Evolutionary conservation across 2,113 vertebrate genomes (phyloP).

Genomic region (Atractosteus spatula): DNA sequence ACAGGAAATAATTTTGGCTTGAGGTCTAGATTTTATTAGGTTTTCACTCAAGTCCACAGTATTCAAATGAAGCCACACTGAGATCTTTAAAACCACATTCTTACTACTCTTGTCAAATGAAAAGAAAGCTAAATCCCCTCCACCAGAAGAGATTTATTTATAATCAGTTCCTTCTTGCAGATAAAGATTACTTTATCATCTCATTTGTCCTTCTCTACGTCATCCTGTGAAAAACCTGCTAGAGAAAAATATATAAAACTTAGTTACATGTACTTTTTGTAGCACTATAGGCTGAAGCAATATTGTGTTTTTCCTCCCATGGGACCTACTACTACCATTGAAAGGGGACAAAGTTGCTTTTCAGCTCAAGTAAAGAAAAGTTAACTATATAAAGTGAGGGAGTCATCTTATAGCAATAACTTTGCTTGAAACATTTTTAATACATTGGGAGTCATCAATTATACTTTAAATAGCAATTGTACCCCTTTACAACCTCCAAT

Average conservation of each 20-base stretch:
- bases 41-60: not conserved
- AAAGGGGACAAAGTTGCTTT: no score
- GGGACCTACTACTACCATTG: no score
- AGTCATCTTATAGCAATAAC: no score
- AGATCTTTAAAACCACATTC: not conserved
- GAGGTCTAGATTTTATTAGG: not conserved
- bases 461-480: no score
- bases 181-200: not conserved
- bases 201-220: not conserved
- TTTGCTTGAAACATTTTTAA: no score
- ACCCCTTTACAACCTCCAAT: no score
- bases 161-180: not conserved
- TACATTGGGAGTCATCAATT: no score
- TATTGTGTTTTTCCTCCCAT: not conserved
- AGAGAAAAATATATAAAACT: not conserved
- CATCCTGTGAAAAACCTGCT: not conserved
- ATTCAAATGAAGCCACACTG: not conserved
- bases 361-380: no score
- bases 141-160: not conserved
- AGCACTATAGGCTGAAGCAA: not conserved
- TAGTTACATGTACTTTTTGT: not conserved
- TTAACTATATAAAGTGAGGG: no score
- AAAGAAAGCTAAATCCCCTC: not conserved
- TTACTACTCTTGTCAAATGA: not conserved
- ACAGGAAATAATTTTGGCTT: not conserved